A percentile compares a stretch with the other conserved stretches of the same genome.
These are phyloP conservation scores for Mormyrus hasselquistii DNA, from an alignment of 2,797 vertebrate genomes.

Conservation along the genomic window DNA sequence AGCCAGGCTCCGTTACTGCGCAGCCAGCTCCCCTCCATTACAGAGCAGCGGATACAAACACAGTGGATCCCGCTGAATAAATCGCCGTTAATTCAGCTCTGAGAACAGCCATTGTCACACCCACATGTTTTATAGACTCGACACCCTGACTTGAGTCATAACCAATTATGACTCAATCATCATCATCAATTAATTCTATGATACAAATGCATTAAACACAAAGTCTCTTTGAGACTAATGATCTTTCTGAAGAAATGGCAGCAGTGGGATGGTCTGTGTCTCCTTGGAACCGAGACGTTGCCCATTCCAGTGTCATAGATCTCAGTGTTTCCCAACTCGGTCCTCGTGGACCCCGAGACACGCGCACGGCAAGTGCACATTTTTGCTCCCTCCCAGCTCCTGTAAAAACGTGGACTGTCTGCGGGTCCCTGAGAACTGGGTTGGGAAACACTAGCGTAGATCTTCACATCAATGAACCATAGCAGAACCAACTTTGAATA, in stretches of 20 bases:
- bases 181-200: not conserved
- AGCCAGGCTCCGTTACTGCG: not conserved
- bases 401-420: not conserved
- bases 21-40: not conserved
- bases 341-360: not conserved
- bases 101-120: not conserved
- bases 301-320: not conserved
- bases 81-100: not conserved
- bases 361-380: not conserved
- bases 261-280: not conserved
- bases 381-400: not conserved
- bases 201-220: not conserved
- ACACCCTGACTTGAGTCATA: not conserved
- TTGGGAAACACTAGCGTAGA: not conserved
- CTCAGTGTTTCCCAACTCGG: not conserved
- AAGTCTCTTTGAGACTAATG: not conserved
- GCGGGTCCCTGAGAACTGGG: not conserved
- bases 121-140: not conserved
- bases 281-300: not conserved
- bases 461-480: not conserved
- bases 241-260: not conserved
- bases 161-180: not conserved
- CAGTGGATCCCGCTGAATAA: not conserved
- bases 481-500: not conserved
- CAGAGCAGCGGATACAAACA: not conserved